A percentile compares a stretch with the other conserved stretches of the same genome.
These are phyloP conservation scores for Rhea pennata DNA, from an alignment of 2,113 vertebrate genomes.

Conservation along the genomic window DNA sequence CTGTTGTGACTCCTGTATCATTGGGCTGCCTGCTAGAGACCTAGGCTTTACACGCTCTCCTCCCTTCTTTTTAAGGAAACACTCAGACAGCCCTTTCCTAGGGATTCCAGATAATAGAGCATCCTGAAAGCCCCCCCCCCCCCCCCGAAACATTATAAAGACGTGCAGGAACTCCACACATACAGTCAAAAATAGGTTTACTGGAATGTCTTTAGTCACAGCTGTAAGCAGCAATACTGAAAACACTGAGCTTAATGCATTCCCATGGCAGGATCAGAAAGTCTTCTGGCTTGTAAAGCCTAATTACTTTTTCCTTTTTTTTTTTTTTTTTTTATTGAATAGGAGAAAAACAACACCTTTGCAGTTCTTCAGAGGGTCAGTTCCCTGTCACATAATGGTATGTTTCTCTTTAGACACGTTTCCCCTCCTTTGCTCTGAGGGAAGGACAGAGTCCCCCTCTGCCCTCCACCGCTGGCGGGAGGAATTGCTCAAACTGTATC, in stretches of 20 bases:
- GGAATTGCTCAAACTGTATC: conserved; percentile 2
- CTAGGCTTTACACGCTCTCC: background rate
- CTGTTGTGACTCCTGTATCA: background rate
- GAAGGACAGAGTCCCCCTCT: background rate
- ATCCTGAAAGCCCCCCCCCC: background rate
- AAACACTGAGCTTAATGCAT: conserved; percentile 67
- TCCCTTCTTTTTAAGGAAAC: background rate
- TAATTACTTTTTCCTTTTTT: background rate
- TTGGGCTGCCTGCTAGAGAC: background rate
- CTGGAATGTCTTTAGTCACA: conserved; percentile 78
- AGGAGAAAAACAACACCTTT: conserved; percentile 20
- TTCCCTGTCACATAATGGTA: background rate
- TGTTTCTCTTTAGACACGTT: background rate
- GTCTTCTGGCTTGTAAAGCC: conserved; percentile 40
- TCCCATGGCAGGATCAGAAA: conserved; percentile 54
- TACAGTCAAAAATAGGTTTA: conserved; percentile 78
- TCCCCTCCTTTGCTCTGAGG: background rate
- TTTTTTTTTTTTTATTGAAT: background rate
- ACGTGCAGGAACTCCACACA: background rate
- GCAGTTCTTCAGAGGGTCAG: background rate
- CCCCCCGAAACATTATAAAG: background rate
- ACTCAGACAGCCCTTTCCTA: background rate
- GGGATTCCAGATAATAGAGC: background rate
- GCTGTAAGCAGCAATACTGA: conserved; percentile 70
- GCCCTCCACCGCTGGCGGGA: background rate